Percentiles rank a stretch among this genome's conserved stretches.
These are phyloP conservation scores for Drosophila kambysellisi DNA, from an alignment of 2,888 invertebrate genomes.

Conservation along the genomic window DNA sequence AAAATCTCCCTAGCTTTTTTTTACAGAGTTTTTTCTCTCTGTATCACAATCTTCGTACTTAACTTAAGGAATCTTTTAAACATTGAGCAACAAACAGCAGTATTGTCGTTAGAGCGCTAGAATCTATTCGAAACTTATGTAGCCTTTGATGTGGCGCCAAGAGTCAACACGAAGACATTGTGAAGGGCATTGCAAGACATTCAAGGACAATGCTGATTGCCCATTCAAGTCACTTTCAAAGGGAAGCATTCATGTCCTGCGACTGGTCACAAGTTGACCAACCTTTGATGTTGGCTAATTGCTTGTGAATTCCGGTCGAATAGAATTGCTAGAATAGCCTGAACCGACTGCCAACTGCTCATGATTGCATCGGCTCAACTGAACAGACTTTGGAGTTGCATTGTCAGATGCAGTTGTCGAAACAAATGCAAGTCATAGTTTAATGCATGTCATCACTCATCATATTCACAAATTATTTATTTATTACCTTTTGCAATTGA, in stretches of 20 bases:
- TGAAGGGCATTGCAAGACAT: not conserved
- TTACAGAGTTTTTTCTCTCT: not conserved
- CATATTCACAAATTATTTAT: constrained; percentile 17
- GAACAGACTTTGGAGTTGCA: not conserved
- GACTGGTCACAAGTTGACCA: constrained; percentile 23
- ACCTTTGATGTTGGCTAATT: constrained; percentile 47
- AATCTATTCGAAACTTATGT: not conserved
- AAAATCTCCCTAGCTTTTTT: not conserved
- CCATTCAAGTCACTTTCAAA: constrained; percentile 18
- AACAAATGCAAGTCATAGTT: not conserved
- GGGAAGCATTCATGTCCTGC: not conserved
- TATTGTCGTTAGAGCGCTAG: not conserved
- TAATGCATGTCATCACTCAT: constrained; percentile 10
- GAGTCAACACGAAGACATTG: constrained; percentile 2
- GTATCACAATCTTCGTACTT: not conserved
- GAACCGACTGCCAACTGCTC: not conserved
- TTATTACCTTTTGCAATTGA: constrained; percentile 30
- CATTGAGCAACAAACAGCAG: not conserved
- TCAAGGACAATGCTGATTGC: constrained; percentile 21
- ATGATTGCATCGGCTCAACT: not conserved
- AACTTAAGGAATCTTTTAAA: not conserved
- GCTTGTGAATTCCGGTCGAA: constrained; percentile 35
- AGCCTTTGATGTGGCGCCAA: not conserved
- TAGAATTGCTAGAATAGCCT: not conserved
- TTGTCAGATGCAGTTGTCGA: not conserved